A percentile compares a stretch with the other conserved stretches of the same genome.
Evolutionary conservation across 2,797 vertebrate genomes (phyloP).

Genomic region (Ctenopoma multispine): DNA sequence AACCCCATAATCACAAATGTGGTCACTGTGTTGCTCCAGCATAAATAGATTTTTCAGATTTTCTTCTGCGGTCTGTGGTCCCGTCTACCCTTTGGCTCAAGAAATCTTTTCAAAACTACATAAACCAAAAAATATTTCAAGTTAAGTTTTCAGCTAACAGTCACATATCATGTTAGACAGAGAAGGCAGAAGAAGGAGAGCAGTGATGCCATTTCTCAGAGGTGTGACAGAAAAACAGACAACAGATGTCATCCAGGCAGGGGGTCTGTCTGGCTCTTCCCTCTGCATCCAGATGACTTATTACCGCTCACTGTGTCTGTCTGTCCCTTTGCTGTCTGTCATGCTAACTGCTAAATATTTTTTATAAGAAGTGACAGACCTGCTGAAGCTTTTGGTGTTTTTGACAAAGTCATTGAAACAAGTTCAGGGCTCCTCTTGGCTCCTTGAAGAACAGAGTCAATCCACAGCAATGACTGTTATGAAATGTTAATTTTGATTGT

Average conservation of each 20-base stretch:
- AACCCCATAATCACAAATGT: slow-evolving; percentile 16
- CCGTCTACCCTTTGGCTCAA: slow-evolving; percentile 2
- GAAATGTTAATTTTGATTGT: too few relatives aligned
- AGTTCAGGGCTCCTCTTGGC: background rate
- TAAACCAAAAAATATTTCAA: background rate
- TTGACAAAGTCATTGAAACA: background rate
- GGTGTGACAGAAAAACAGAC: slow-evolving; percentile 67
- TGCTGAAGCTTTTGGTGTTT: background rate
- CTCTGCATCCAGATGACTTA: slow-evolving; percentile 51
- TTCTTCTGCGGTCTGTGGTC: slow-evolving; percentile 29
- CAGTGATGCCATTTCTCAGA: slow-evolving; percentile 21
- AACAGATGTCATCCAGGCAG: slow-evolving; percentile 66
- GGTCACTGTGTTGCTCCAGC: slow-evolving; percentile 5
- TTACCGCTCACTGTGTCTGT: slow-evolving; percentile 33
- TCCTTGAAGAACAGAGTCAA: background rate
- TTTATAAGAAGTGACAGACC: background rate
- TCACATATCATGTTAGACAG: background rate
- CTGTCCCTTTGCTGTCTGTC: slow-evolving; percentile 10
- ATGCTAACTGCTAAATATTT: slow-evolving; percentile 9
- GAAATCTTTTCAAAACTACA: slow-evolving; percentile 2
- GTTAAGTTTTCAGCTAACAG: slow-evolving; percentile 10
- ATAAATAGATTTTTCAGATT: slow-evolving; percentile 15
- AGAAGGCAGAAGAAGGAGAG: slow-evolving; percentile 11
- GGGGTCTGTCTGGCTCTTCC: slow-evolving; percentile 54
- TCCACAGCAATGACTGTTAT: too few relatives aligned